phyloP scores from a whole-genome alignment of 30 jellyfish, hydroid and myxozoan species.

The Haliclystus octoradiatus region DNA sequence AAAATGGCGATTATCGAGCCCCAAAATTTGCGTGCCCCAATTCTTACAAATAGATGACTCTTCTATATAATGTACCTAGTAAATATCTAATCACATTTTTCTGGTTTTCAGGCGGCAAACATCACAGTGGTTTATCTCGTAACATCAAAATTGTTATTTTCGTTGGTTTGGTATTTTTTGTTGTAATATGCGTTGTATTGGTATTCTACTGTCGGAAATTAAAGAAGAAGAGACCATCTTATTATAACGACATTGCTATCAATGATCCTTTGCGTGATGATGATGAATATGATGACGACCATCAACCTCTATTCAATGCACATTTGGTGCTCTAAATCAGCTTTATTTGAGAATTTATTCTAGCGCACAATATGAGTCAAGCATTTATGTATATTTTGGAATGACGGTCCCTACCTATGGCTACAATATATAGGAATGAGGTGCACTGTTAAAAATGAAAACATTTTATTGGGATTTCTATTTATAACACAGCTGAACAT shows the following conservation, averaged over 20 bases:
- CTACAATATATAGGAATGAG: no score
- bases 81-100: no score
- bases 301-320: constrained; percentile 24
- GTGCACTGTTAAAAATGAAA: no score
- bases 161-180: constrained; percentile 23
- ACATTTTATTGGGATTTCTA: no score
- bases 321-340: constrained; percentile 20
- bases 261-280: constrained; percentile 10
- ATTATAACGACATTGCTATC: constrained; percentile 40
- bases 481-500: no score
- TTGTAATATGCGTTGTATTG: constrained; percentile 1
- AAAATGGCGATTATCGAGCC: no score
- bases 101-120: not conserved
- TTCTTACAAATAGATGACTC: no score
- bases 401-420: not conserved
- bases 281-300: constrained; percentile 6
- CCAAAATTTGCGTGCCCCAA: no score
- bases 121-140: not conserved
- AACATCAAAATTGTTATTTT: constrained; percentile 11
- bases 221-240: constrained; percentile 27
- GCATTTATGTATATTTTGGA: not conserved
- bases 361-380: not conserved
- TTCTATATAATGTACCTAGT: no score
- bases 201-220: constrained; percentile 33
- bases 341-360: not conserved